Evolutionary conservation across 1,140 invertebrate species (phyloP), one percentile per base, ranked within the genome.

Genomic region (Oreohelix idahoensis): DNA sequence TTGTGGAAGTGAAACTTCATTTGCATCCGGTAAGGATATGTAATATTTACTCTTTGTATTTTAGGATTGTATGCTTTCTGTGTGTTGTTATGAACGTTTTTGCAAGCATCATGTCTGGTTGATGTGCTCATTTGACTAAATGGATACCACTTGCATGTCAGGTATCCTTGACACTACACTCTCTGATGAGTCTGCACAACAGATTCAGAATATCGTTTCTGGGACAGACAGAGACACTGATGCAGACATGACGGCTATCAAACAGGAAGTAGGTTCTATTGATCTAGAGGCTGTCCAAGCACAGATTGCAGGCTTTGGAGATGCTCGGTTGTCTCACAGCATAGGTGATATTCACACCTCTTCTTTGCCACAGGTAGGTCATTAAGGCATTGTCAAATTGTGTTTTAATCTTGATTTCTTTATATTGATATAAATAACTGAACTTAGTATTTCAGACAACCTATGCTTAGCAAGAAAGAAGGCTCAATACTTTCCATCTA

Each of bases 241-340:
- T n/a, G 39, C 29, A 76, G 70, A 70, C 29, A 53, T 78, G 17
- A 29, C 76, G 32, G 11, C 39, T 13, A 82, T 74, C 45, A 74
- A 82, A 49, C 36, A 81, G n/a, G 45, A 82, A 39, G 80, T 82
- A 13, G 71, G 49, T 29, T 36, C 80, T 32, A 74, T 81, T 23
- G 49, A 76, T 29, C 78, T 86, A 42, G 75, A 71, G 0, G 39
- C 58, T 32, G 84, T 88, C 29, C 83, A 84, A 66, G 77, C 77
- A 32, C 83, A 84, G 51, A 73, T 86, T 20, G 83, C 75, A 20
- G 82, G 76, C 53, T 49, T 51, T 73, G 45, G 79, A 71, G 42
- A 71, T 73, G 38, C 63, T 17, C 23, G 29, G 13, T 45, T 80
- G 71, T 29, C 66, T 35, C 49, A 69, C 17, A 13, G 38, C 1